Evolutionary conservation across 2,888 invertebrate genomes (phyloP).

Genomic region (Calephelis perditalis): DNA sequence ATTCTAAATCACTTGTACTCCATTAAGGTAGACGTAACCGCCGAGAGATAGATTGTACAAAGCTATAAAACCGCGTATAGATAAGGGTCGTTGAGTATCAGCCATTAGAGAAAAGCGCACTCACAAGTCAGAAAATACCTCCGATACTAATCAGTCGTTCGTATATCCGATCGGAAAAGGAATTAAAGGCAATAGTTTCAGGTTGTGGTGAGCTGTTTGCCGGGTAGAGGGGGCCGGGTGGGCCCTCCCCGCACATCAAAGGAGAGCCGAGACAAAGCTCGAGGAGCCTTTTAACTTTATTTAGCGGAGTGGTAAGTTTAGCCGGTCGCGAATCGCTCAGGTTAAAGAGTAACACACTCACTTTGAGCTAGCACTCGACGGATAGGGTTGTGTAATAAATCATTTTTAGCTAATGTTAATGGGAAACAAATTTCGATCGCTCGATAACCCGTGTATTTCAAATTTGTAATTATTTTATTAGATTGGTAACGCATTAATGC

Average conservation of each 20-base stretch:
- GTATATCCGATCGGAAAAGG: conserved; percentile 67
- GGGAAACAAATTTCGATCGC: background rate
- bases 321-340: conserved; percentile 77
- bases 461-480: no score
- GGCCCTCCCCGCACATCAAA: conserved; percentile 64
- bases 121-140: conserved; percentile 63
- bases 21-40: no score
- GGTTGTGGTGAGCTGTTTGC: conserved; percentile 74
- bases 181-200: conserved; percentile 74
- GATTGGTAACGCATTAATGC: no score
- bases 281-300: conserved; percentile 78
- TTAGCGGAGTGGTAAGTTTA: conserved; percentile 78
- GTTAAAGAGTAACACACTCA: conserved; percentile 78
- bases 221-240: conserved; percentile 35
- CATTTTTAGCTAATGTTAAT: background rate
- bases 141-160: conserved; percentile 68
- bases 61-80: conserved; percentile 13
- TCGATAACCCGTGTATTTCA: background rate
- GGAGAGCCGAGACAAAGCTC: conserved; percentile 74
- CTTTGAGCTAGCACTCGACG: conserved; percentile 58
- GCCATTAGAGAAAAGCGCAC: conserved; percentile 53
- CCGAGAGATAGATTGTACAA: no score
- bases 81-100: conserved; percentile 49
- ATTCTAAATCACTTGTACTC: no score
- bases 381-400: conserved; percentile 43